A percentile compares a stretch with the other conserved stretches of the same genome.
Evolutionary conservation across 2,113 vertebrate genomes (phyloP).

Genomic region (Saguinus midas): DNA sequence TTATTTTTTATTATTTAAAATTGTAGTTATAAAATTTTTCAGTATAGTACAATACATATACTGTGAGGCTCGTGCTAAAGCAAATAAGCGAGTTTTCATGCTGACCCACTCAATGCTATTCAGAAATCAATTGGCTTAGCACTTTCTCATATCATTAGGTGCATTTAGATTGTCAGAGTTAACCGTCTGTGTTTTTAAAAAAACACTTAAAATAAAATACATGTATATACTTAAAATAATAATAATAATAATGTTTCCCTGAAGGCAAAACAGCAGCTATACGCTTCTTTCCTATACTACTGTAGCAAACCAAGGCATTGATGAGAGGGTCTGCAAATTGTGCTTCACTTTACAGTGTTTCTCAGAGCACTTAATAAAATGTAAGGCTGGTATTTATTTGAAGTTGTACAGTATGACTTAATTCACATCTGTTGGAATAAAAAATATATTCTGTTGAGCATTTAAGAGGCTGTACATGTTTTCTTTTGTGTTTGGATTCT

Average conservation of each 20-base stretch:
- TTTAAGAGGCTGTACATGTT: conserved; percentile 99
- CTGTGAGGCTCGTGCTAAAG: conserved; percentile 93
- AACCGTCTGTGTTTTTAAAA: conserved; percentile 81
- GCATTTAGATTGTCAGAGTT: conserved; percentile 85
- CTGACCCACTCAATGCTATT: conserved; percentile 88
- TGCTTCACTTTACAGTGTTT: conserved; percentile 90
- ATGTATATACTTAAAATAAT: conserved; percentile 82
- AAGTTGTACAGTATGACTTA: conserved; percentile 98
- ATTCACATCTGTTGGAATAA: conserved; percentile 95
- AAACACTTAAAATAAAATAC: conserved; percentile 70
- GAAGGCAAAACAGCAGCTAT: conserved; percentile 82
- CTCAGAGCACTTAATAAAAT: conserved; percentile 93
- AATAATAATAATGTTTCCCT: conserved; percentile 75
- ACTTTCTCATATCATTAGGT: conserved; percentile 84
- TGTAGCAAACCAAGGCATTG: conserved; percentile 85
- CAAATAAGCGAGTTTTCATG: conserved; percentile 89
- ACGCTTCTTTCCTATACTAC: conserved; percentile 85
- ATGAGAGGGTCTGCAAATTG: conserved; percentile 89
- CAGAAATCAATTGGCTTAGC: conserved; percentile 85
- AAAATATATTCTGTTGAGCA: conserved; percentile 97
- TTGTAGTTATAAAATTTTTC: conserved; percentile 86
- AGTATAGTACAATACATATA: conserved; percentile 93
- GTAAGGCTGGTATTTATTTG: conserved; percentile 97
- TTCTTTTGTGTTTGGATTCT: conserved; percentile 99
- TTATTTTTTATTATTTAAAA: conserved; percentile 84